These are phyloP conservation scores for Camponotus floridanus DNA, from an alignment of 1,140 invertebrate genomes.

Conservation along the genomic window DNA sequence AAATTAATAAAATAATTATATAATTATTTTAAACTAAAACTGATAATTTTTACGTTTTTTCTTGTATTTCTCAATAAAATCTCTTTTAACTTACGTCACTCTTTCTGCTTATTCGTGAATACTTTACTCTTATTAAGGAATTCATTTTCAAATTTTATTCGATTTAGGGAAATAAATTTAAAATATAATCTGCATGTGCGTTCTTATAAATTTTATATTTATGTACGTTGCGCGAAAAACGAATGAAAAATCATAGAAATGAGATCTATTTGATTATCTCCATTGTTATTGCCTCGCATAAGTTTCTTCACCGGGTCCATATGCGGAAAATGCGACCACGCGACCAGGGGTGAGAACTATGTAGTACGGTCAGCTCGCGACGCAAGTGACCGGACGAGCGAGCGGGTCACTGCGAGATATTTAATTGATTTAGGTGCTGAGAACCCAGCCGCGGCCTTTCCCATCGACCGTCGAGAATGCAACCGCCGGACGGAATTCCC, in stretches of 20 bases:
- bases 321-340: constrained; percentile 14
- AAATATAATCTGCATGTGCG: neutral
- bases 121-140: neutral
- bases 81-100: too few species aligned
- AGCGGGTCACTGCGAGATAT: constrained; percentile 66
- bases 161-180: neutral
- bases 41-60: neutral
- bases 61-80: neutral
- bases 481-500: constrained; percentile 73
- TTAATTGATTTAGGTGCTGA: constrained; percentile 76
- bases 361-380: constrained; percentile 4
- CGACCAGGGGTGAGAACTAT: constrained; percentile 45
- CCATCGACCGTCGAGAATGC: constrained; percentile 73
- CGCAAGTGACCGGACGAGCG: neutral
- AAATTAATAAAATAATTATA: too few species aligned
- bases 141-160: neutral
- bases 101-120: neutral
- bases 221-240: neutral
- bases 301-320: neutral
- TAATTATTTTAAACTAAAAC: too few species aligned
- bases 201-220: neutral
- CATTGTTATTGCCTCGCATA: neutral
- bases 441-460: constrained; percentile 67
- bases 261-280: neutral
- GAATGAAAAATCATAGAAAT: neutral